Percentiles rank a stretch among this genome's conserved stretches.
phyloP scores from a whole-genome alignment of 1,140 invertebrate species.

The Cotesia glomerata region DNA sequence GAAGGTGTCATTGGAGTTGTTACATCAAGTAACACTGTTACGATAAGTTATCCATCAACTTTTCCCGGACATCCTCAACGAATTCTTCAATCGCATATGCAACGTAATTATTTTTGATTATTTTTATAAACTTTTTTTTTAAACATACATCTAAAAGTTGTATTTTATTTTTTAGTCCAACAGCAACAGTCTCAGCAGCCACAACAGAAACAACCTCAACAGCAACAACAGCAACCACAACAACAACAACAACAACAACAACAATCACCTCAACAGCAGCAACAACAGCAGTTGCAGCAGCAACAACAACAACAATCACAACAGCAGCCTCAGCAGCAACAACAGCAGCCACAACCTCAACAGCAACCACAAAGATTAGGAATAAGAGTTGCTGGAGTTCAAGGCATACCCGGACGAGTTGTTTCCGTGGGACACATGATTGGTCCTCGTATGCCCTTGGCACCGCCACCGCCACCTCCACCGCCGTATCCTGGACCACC shows the following conservation, averaged over 20 bases:
- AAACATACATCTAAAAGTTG: not conserved
- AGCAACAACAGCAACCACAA: too few species aligned
- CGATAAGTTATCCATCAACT: conserved; percentile 66
- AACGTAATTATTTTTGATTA: conserved; percentile 43
- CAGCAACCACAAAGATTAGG: conserved; percentile 54
- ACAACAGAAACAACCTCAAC: too few species aligned
- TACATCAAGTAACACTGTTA: conserved; percentile 69
- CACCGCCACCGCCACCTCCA: conserved; percentile 70
- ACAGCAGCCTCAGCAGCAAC: too few species aligned
- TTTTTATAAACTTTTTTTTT: not conserved
- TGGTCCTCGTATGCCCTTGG: conserved; percentile 59
- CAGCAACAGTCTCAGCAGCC: not conserved
- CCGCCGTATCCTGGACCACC: conserved; percentile 72
- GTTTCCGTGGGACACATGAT: conserved; percentile 59
- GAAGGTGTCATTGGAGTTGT: conserved; percentile 73
- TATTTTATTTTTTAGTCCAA: conserved; percentile 32
- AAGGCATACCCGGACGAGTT: conserved; percentile 55
- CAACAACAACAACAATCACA: too few species aligned
- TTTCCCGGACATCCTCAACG: conserved; percentile 61
- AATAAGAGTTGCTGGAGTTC: conserved; percentile 53
- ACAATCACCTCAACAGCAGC: conserved; percentile 30
- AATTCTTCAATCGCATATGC: conserved; percentile 52
- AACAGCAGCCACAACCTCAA: conserved; percentile 30
- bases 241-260: not conserved
- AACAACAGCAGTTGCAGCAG: too few species aligned